phyloP scores from a whole-genome alignment of 2,797 vertebrate species.

The Scarus forsteni region DNA sequence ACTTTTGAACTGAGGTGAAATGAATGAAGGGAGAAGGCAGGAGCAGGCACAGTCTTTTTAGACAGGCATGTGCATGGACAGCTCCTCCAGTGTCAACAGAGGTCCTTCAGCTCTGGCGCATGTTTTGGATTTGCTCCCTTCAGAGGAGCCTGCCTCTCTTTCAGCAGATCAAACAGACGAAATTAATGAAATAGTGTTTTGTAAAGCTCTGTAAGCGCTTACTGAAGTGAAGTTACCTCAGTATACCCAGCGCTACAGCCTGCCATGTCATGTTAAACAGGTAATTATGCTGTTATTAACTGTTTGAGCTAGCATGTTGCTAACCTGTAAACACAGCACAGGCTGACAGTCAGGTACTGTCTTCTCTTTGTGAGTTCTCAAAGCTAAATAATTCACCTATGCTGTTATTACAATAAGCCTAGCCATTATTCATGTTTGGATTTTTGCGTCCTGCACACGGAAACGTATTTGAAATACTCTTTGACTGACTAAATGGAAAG shows the following conservation, averaged over 20 bases:
- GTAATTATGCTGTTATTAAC: not conserved
- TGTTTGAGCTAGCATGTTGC: conserved; percentile 46
- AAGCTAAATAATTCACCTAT: no score
- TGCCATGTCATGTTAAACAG: not conserved
- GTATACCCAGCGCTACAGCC: not conserved
- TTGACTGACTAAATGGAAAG: no score
- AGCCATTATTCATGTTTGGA: no score
- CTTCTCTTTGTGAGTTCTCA: no score
- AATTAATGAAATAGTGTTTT: conserved; percentile 60
- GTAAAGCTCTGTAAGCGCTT: conserved; percentile 15
- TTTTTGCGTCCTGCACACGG: no score
- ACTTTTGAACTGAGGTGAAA: not conserved
- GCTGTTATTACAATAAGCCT: no score
- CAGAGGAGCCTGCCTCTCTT: conserved; percentile 11
- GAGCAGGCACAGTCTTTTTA: conserved; percentile 18
- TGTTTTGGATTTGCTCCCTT: conserved; percentile 49
- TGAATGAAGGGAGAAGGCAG: not conserved
- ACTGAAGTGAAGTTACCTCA: not conserved
- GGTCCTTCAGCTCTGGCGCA: conserved; percentile 76
- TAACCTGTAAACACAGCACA: conserved; percentile 6
- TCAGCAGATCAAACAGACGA: not conserved
- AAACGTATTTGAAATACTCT: no score
- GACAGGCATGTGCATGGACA: conserved; percentile 77
- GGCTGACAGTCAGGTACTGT: no score
- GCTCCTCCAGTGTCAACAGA: conserved; percentile 33